Base-by-base conservation (phyloP, 2,888 invertebrate species). In the Drosophila rubida region DNA sequence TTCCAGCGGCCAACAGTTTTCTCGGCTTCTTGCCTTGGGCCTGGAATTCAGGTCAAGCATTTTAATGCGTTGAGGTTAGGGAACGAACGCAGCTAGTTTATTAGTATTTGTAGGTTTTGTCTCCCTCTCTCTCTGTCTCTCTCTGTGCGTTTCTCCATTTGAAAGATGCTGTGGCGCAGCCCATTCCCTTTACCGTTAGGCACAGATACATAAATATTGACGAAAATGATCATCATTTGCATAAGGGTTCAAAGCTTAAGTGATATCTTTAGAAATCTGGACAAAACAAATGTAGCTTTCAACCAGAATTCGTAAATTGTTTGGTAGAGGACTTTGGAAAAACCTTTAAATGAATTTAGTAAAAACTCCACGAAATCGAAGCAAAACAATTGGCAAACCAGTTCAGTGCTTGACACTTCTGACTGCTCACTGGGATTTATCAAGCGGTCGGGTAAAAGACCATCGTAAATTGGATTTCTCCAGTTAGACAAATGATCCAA, bases 41-140 rank as follows among this genome's bases (percentile, higher is more conserved):
- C 44, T 50, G 75, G 75, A 63, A 76, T 76, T 76, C 66, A 58
- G 75, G 75, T 76, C 75, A 76, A 74, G 74, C 75, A 74, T 69
- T 76, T 76, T 63, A 78, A 78, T 78, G 63, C 78, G 78, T 69
- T 58, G 51, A 39, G 65, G 58, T 66, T 74, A 74, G 69, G 69
- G 55, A 69, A 60, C 57, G 51, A 69, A 60, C 57, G 25, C 41
- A 41, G 27, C 42, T 61, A 39, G 42, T 51, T 54, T 41, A 39
- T 51, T 37, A 19, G 19, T 19, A 19, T 19, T 19, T 19, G 19
- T 19, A 19, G 19, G 19, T 19, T 67, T 63, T 57, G 5, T 74
- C 39, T 50, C n/a, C n/a, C n/a, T n/a, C n/a, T n/a, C n/a, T n/a
- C n/a, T n/a, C n/a, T n/a, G n/a, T n/a, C n/a, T n/a, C n/a, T n/a